Percentiles rank a stretch among this genome's conserved stretches.
Evolutionary conservation across 2,888 invertebrate genomes (phyloP).

Genomic region (Mythimna vitellina): DNA sequence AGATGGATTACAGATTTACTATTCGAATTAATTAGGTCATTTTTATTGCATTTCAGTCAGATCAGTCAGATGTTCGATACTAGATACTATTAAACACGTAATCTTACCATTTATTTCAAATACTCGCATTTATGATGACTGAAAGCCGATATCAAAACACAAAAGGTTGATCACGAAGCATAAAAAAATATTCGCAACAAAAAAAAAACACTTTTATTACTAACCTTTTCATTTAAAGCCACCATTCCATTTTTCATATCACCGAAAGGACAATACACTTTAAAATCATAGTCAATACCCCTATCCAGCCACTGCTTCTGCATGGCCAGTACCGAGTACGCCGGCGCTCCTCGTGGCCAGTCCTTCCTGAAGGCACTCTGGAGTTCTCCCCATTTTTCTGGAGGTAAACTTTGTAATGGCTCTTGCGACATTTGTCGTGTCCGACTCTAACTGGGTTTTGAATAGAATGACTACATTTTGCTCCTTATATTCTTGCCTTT

Average conservation of each 20-base stretch:
- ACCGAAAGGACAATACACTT: conserved; percentile 83
- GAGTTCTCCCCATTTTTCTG: conserved; percentile 70
- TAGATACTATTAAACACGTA: too few relatives aligned
- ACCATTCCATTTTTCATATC: conserved; percentile 80
- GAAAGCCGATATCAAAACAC: too few relatives aligned
- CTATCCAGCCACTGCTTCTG: conserved; percentile 74
- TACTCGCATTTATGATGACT: too few relatives aligned
- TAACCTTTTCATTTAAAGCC: conserved; percentile 76
- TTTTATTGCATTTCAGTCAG: too few relatives aligned
- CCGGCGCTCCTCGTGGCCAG: conserved; percentile 77
- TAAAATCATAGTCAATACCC: conserved; percentile 72
- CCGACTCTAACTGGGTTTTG: conserved; percentile 9
- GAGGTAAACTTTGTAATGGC: conserved; percentile 63
- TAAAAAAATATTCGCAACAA: not conserved
- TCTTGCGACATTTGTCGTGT: conserved; percentile 57
- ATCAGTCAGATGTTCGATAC: too few relatives aligned
- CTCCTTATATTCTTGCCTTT: conserved; percentile 32
- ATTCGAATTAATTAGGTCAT: too few relatives aligned
- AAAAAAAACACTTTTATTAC: conserved; percentile 4
- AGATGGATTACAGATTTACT: too few relatives aligned
- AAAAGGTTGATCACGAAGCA: too few relatives aligned
- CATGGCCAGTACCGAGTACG: conserved; percentile 78
- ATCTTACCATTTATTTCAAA: too few relatives aligned
- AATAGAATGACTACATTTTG: conserved; percentile 14
- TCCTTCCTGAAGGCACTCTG: conserved; percentile 66